A percentile compares a stretch with the other conserved stretches of the same genome.
phyloP scores from a whole-genome alignment of 2,888 invertebrate genomes.

The Sphaeridia pumilis region DNA sequence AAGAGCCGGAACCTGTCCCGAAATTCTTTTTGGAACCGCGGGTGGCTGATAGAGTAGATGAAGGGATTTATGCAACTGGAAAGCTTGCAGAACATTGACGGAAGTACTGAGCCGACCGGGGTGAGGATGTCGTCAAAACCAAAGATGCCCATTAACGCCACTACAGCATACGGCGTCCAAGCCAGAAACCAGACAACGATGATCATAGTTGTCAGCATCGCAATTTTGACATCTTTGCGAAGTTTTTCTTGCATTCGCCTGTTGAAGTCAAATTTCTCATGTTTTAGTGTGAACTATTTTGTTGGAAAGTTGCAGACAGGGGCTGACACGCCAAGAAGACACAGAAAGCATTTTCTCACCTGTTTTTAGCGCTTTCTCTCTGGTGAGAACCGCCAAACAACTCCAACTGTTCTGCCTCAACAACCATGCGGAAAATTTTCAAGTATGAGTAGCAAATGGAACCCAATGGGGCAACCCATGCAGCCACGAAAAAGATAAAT shows the following conservation, averaged over 20 bases:
- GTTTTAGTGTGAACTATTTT: no score
- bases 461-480: conserved; percentile 59
- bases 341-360: not conserved
- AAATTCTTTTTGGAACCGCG: conserved; percentile 56
- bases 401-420: conserved; percentile 44
- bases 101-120: conserved; percentile 60
- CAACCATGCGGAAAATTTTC: conserved; percentile 55
- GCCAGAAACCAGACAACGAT: conserved; percentile 63
- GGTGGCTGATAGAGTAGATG: conserved; percentile 66
- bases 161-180: conserved; percentile 70
- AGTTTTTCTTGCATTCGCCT: conserved; percentile 52
- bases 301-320: not conserved
- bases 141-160: conserved; percentile 60
- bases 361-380: conserved; percentile 9
- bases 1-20: conserved; percentile 39
- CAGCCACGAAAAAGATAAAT: conserved; percentile 60
- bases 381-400: conserved; percentile 4
- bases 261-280: not conserved
- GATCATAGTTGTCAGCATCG: conserved; percentile 55
- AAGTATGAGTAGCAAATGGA: conserved; percentile 62
- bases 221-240: conserved; percentile 55
- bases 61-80: conserved; percentile 72
- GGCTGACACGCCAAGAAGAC: no score
- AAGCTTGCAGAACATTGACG: conserved; percentile 66
- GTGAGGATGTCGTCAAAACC: conserved; percentile 53